Conservation (phyloP, 2,113 vertebrate species). For the Gobiocypris rarus region DNA sequence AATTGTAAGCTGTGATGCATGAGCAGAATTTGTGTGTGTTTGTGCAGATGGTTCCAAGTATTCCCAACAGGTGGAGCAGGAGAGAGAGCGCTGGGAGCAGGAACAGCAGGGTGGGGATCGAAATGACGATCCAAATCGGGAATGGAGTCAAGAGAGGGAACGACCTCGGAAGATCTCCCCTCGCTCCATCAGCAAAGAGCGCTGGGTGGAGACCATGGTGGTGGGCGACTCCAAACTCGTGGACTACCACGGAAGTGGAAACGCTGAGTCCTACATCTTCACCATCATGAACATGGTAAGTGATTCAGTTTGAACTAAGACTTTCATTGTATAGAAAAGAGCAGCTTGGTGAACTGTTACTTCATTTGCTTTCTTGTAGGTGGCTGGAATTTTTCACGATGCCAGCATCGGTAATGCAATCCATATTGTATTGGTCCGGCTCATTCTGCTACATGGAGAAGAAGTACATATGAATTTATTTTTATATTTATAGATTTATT, state of each 20-base stretch:
- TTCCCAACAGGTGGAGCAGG: slow-evolving; percentile 71
- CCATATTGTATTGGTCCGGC: slow-evolving; percentile 92
- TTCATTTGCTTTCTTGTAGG: slow-evolving; percentile 72
- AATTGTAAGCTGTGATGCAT: neutral
- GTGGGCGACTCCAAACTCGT: slow-evolving; percentile 96
- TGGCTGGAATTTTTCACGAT: slow-evolving; percentile 92
- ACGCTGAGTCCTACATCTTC: slow-evolving; percentile 94
- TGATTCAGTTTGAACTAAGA: neutral
- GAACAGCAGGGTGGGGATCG: slow-evolving; percentile 58
- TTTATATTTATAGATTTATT: too few relatives aligned
- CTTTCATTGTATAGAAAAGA: neutral
- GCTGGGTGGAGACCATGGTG: slow-evolving; percentile 97
- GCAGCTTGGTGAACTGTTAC: neutral
- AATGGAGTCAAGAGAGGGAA: slow-evolving; percentile 15
- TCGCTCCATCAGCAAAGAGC: slow-evolving; percentile 91
- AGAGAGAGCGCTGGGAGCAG: slow-evolving; percentile 74
- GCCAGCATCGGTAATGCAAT: slow-evolving; percentile 96
- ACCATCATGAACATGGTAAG: slow-evolving; percentile 99
- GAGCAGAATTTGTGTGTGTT: slow-evolving; percentile 45
- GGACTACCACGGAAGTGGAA: slow-evolving; percentile 91
- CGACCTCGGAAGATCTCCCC: slow-evolving; percentile 69
- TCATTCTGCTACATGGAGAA: slow-evolving; percentile 93
- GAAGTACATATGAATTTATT: slow-evolving; percentile 80
- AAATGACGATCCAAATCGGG: neutral
- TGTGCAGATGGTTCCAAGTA: slow-evolving; percentile 75